A percentile compares a stretch with the other conserved stretches of the same genome.
These are phyloP conservation scores for Pseudochaenichthys georgianus DNA, from an alignment of 2,797 vertebrate genomes.

Conservation along the genomic window DNA sequence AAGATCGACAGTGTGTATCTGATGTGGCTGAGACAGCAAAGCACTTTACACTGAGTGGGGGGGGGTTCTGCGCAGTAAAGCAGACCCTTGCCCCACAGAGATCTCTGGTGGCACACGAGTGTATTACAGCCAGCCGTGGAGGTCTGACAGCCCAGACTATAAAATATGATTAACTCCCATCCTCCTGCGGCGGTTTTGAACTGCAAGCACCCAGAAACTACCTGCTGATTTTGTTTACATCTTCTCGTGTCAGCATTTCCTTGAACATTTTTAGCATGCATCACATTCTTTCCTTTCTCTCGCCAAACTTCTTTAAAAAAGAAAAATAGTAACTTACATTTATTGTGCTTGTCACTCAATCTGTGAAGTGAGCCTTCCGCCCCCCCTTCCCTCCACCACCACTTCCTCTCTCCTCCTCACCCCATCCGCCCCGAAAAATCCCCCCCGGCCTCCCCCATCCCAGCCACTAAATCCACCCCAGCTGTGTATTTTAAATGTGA, in stretches of 20 bases:
- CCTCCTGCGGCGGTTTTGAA: slow-evolving; percentile 62
- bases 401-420: not conserved
- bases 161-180: slow-evolving; percentile 26
- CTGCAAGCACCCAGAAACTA: slow-evolving; percentile 57
- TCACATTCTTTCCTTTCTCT: slow-evolving; percentile 58
- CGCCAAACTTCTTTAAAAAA: slow-evolving; percentile 63
- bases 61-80: slow-evolving; percentile 18
- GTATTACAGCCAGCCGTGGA: slow-evolving; percentile 67
- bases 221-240: slow-evolving; percentile 64
- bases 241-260: slow-evolving; percentile 47
- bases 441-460: slow-evolving; percentile 48
- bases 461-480: slow-evolving; percentile 69
- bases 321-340: slow-evolving; percentile 70
- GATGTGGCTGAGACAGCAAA: slow-evolving; percentile 81
- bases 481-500: slow-evolving; percentile 85
- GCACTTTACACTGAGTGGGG: slow-evolving; percentile 75
- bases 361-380: slow-evolving; percentile 77
- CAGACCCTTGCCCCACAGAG: slow-evolving; percentile 58
- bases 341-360: slow-evolving; percentile 80
- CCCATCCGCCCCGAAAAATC: slow-evolving; percentile 26
- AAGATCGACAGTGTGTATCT: slow-evolving; percentile 62
- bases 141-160: slow-evolving; percentile 39
- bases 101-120: slow-evolving; percentile 76
- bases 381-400: slow-evolving; percentile 17
- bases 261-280: slow-evolving; percentile 63